Base-by-base conservation (phyloP, 2,888 invertebrate genomes). In the Endotricha flammealis region DNA sequence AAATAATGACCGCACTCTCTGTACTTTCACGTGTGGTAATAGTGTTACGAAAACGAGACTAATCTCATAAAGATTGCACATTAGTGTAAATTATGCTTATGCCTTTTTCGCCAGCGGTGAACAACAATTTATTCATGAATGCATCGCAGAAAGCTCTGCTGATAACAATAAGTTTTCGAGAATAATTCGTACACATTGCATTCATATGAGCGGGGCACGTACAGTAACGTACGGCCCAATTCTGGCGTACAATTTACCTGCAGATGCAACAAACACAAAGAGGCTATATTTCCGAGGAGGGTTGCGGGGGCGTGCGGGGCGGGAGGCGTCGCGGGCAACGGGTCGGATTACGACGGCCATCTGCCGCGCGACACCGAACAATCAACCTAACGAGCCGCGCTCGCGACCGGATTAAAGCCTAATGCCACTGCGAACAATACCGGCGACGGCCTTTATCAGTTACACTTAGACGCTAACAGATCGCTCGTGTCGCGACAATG, bases 191-290 rank as follows among this genome's bases (percentile, higher is more conserved):
- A 64, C 64, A 67, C 65, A 67, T 64, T 70, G 77, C 73, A 77
- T 77, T 73, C 75, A 70, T 64, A 65, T 54, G 63, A 68, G 65
- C 63, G 60, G 65, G 52, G 64, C 69, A 69, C 70, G 72, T 68
- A 63, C 61, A 53, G 62, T 71, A 75, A 79, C 68, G 66, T 73
- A 75, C 75, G 67, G 71, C 59, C 81, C 81, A 81, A 83, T 81
- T 83, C 78, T 65, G 70, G 80, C 67, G 65, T 66, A 72, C 82
- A 81, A 82, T 81, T 82, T 82, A 85, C 83, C 85, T 83, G 82
- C 85, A 85, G 81, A 83, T 85, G 85, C 82, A 83, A 76, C 81
- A 74, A 75, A 78, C 74, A 83, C 80, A 83, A 85, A 83, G 82
- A 82, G 79, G 77, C 64, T 71, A 74, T 73, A 73, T 76, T 71